Conservation (phyloP, 2,888 invertebrate genomes). For the Eupithecia tripunctaria region DNA sequence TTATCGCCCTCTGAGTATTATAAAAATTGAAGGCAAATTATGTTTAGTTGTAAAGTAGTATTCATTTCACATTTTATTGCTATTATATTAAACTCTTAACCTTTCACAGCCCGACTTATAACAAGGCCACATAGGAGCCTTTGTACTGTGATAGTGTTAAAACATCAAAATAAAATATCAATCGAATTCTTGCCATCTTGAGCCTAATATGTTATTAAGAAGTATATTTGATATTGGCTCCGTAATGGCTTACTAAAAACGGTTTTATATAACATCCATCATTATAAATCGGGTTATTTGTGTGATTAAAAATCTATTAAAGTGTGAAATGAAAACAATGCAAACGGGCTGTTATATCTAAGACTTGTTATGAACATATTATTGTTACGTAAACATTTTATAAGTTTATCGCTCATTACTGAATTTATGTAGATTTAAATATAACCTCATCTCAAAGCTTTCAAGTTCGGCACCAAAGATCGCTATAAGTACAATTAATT, state of each 20-base stretch:
- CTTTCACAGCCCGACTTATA: not conserved
- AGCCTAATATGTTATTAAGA: not conserved
- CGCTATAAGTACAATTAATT: slow-evolving; percentile 65
- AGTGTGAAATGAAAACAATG: slow-evolving; percentile 49
- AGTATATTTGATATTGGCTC: not conserved
- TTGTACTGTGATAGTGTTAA: not conserved
- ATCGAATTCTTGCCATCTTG: not conserved
- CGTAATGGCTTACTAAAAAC: not conserved
- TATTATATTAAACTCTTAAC: not conserved
- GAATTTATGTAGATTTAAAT: slow-evolving; percentile 45
- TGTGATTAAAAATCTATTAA: slow-evolving; percentile 7
- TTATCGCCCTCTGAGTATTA: slow-evolving; percentile 42
- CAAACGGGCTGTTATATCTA: slow-evolving; percentile 69
- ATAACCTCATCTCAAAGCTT: slow-evolving; percentile 52
- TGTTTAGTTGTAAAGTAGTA: slow-evolving; percentile 37
- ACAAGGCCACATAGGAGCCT: not conserved
- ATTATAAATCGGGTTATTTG: not conserved
- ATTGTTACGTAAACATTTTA: slow-evolving; percentile 45
- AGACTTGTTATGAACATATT: slow-evolving; percentile 68
- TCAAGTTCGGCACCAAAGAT: slow-evolving; percentile 76
- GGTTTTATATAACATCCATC: not conserved
- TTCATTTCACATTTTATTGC: slow-evolving; percentile 38
- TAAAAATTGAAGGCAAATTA: slow-evolving; percentile 31
- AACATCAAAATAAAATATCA: not conserved
- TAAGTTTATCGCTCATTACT: slow-evolving; percentile 46